phyloP scores from a whole-genome alignment of 2,797 vertebrate genomes.

The Garrulus glandarius region DNA sequence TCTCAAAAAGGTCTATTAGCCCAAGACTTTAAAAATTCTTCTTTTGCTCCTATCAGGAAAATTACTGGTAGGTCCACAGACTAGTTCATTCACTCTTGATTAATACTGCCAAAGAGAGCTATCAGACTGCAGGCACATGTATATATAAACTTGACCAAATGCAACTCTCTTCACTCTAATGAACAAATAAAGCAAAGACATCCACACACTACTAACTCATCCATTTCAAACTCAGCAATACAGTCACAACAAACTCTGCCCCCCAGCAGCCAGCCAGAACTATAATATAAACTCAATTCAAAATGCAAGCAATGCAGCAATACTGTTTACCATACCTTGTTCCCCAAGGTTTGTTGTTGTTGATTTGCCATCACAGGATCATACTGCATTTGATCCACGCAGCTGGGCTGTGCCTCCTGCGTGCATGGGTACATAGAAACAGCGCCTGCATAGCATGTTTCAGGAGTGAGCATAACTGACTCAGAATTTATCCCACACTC shows the following conservation, averaged over 20 bases:
- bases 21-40: not conserved
- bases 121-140: not conserved
- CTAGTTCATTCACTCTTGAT: not conserved
- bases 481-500: slow-evolving; percentile 63
- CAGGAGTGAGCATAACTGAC: slow-evolving; percentile 41
- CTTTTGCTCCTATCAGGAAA: not conserved
- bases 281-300: rapidly evolving
- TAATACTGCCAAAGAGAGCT: not conserved
- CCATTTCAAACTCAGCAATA: not conserved
- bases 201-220: not conserved
- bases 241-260: not conserved
- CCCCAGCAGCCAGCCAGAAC: not conserved
- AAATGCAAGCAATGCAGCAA: not conserved
- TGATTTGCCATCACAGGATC: slow-evolving; percentile 36
- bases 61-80: not conserved
- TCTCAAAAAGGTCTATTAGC: not conserved
- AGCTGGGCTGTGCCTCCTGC: slow-evolving; percentile 57
- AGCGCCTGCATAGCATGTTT: slow-evolving; percentile 71
- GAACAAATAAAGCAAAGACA: not conserved
- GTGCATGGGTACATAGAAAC: slow-evolving; percentile 77
- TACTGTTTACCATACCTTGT: slow-evolving; percentile 73
- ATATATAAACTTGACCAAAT: not conserved
- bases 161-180: not conserved
- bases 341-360: slow-evolving; percentile 62
- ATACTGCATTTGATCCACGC: slow-evolving; percentile 50